These are phyloP conservation scores for Drosophila jambulina DNA, from an alignment of 1,140 invertebrate species.

Conservation along the genomic window DNA sequence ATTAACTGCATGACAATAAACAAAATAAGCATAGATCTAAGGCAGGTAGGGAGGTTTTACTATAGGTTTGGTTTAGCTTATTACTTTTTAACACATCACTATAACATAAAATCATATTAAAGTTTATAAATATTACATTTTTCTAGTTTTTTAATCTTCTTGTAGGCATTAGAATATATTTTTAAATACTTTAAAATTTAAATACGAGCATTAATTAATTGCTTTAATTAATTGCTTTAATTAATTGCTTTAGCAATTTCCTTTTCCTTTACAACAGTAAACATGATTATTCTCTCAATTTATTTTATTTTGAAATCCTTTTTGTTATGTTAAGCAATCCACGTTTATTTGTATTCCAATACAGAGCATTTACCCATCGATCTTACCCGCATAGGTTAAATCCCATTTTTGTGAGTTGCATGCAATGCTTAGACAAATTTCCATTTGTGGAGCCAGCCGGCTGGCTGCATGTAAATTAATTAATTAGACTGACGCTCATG, in stretches of 20 bases:
- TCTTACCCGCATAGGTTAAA: neutral
- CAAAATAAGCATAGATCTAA: constrained; percentile 13
- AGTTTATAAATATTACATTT: too few species aligned
- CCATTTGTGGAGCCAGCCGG: constrained; percentile 33
- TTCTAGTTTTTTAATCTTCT: neutral
- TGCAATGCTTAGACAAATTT: constrained; percentile 74
- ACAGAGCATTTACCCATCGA: constrained; percentile 32
- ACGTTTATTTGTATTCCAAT: neutral
- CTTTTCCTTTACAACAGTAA: neutral
- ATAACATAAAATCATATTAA: neutral
- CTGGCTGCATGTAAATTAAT: constrained; percentile 75
- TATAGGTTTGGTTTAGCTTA: neutral
- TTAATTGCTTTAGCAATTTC: neutral
- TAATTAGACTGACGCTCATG: constrained; percentile 66
- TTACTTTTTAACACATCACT: neutral
- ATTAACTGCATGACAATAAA: constrained; percentile 1
- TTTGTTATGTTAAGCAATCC: neutral
- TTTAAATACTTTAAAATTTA: neutral
- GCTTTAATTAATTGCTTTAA: neutral
- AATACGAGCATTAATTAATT: neutral
- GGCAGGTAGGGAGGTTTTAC: neutral
- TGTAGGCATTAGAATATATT: neutral
- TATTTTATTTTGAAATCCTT: neutral
- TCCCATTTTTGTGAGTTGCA: constrained; percentile 53
- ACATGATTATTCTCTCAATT: too few species aligned